These are phyloP conservation scores for Artibeus jamaicensis DNA, from an alignment of 2,797 vertebrate species.

Conservation along the genomic window DNA sequence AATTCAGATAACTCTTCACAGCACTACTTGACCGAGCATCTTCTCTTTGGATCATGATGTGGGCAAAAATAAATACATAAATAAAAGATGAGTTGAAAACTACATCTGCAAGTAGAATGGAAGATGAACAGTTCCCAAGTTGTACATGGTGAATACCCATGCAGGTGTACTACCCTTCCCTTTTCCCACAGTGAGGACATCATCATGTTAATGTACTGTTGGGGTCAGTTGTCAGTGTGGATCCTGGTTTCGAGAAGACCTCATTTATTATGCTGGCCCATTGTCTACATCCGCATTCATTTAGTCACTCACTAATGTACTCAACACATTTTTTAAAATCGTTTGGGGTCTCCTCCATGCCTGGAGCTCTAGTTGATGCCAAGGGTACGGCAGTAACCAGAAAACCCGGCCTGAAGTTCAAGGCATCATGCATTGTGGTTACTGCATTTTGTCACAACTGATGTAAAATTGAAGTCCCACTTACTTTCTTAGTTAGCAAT, in stretches of 20 bases:
- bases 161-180: not conserved
- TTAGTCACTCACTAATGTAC: not conserved
- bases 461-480: not conserved
- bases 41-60: not conserved
- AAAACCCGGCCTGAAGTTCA: not conserved
- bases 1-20: not conserved
- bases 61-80: not conserved
- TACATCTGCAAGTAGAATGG: not conserved
- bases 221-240: not conserved
- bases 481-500: conserved; percentile 4
- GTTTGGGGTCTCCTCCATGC: not conserved
- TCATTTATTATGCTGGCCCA: not conserved
- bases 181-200: not conserved
- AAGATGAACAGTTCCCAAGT: not conserved
- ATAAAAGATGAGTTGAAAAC: not conserved
- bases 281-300: not conserved
- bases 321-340: not conserved
- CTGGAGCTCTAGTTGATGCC: not conserved
- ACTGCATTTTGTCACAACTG: not conserved
- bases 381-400: not conserved
- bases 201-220: not conserved
- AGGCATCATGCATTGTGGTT: not conserved
- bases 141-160: not conserved
- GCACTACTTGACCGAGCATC: not conserved
- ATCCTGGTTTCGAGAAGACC: not conserved